Base-by-base conservation (phyloP, 2,797 vertebrate genomes). In the Sibirionetta formosa region DNA sequence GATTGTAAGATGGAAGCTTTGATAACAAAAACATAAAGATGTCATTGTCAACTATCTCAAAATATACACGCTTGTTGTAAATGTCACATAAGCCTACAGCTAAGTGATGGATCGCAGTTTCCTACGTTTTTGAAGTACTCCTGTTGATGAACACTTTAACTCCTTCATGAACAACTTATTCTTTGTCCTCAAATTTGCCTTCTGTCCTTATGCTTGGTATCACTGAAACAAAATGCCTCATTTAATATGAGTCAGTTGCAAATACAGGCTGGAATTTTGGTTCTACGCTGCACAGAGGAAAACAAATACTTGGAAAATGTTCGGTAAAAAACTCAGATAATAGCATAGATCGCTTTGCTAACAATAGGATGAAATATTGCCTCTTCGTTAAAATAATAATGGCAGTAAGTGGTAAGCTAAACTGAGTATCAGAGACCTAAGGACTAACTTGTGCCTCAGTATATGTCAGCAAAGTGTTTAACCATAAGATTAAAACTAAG, bases 1-100 rank as follows among this genome's bases (percentile, higher is more conserved):
- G 42, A 44, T 88, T 94, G 64, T 88, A 85, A 91, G 72, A 96
- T 90, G 86, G 72, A 79, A 95, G 81, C 68, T 97, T 97, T 97
- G 84, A 77, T 94, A 96, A 96, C 90, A 82, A 95, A 97, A 97
- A 94, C 88, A 97, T 95, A 97, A 98, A 97, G 91, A 92, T 96
- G 90, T 88, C 78, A 88, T 94, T 97, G 91, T 94, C 94, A 96
- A 78, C 87, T 82, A 88, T 71, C 80, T 87, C 73, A 95, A 95
- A 94, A 94, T 95, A 96, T 96, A 97, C 70, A 94, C 33, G 27
- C 58, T 83, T 82, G 48, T 80, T 90, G 65, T 90, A 96, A 97
- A 95, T 97, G 93, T 89, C 95, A 94, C 63, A 68, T 54, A 91
- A 96, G 90, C 82, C 85, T 86, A 80, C 36, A 95, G 89, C 72